Base-by-base conservation (phyloP, 2,888 invertebrate species). In the Leucoptera coffeella region DNA sequence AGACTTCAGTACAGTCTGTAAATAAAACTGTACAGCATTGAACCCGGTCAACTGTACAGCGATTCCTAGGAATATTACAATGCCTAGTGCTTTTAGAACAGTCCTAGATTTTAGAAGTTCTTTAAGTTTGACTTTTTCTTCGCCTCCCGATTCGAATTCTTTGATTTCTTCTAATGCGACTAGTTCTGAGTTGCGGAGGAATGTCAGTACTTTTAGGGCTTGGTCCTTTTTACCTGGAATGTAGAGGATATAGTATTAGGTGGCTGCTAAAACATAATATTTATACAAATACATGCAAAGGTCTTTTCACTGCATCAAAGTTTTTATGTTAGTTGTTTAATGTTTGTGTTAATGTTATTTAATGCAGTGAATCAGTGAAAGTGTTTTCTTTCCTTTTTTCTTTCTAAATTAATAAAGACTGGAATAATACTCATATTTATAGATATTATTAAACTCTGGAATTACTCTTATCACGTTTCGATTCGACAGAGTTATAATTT, bases 1-100 rank as follows among this genome's bases (percentile, higher is more conserved):
- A 0, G 50, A 50, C 19, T 47, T 47, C 28, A 61, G 33, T 14
- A 61, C 42, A 0, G 56, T 50, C 38, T 59, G 59, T 2, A 59
- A 34, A 27, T 60, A 61, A 33, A 48, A 52, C 0, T 45, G 34
- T 0, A 61, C 45, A 1, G 46, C 48, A 21, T 56, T 58, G 20
- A 43, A 57, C 0, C 60, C 58, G 1, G 41, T 35, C 0, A 54
- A 25, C 11, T 55, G 54, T 0, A 34, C 4, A 1, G 45, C 40
- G 2, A 38, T 17, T 2, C 32, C 36, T 8, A 53, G 22, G 3
- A 46, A n/a, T 3, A 42, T 21, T 1, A 40, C 38, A 7, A 45
- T 37, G 2, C 27, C 29, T 1, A 50, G 12, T 2, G 42, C 38
- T 32, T 47, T 50, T 4, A 45, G 11, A 6, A 46, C 40, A 35